Base-by-base conservation (phyloP, 2,797 vertebrate genomes). In the Ctenopoma kingsleyae region DNA sequence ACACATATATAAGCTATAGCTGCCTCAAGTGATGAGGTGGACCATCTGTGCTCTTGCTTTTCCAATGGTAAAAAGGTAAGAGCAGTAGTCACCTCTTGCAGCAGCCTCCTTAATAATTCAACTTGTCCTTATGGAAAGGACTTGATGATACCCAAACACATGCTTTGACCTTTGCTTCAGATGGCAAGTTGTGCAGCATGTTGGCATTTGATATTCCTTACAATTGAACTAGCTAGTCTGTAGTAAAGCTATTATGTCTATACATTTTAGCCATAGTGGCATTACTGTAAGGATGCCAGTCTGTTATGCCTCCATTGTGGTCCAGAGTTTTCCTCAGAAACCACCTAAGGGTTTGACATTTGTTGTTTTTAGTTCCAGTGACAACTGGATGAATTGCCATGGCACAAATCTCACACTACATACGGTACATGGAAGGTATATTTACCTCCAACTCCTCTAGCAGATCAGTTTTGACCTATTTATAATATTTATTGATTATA, bases 21-120 rank as follows among this genome's bases (percentile, higher is more conserved):
- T 49, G 47, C 70, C 70, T 66, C 46, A 58, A 47, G 65, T 62
- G 69, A 82, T 78, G 67, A 77, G 55, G 44, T 25, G 20, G 52
- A 67, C 75, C 87, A 89, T 90, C 87, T 90, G 85, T 79, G 8
- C 60, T 49, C 13, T 54, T 58, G 60, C 63, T 51, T 76, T 70
- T 67, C 11, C 1, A 70, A 47, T 57, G 8, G 36, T 67, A 47
- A 55, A 62, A 19, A 20, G 81, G 44, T 54, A 49, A 49, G 36
- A 40, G 60, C 40, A 51, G 36, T 64, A 55, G 63, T 86, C 55
- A 61, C 57, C 71, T 66, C 67, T 30, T 48, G 50, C 57, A 58
- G 70, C 23, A 71, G 50, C 25, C 32, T 73, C 41, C 25, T 89
- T 76, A 86, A 87, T 87, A 86, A 91, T 90, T 91, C 76, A 87